Conservation (phyloP, 2,888 invertebrate species). For the Liodrosophila aerea region DNA sequence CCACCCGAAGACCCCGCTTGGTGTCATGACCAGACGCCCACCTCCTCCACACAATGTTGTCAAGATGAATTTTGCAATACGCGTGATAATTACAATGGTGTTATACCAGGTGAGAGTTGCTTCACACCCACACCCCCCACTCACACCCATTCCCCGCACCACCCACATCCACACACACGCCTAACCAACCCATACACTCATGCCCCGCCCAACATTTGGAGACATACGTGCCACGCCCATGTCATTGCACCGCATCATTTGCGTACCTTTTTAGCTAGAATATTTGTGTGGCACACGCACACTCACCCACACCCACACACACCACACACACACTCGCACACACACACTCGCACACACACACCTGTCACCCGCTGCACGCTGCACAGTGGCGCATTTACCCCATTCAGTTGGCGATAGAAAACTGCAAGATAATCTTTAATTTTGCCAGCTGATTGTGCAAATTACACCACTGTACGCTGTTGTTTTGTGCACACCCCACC, state of each 20-base stretch:
- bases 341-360: constrained; percentile 22
- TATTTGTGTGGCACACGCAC: constrained; percentile 36
- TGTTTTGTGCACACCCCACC: not conserved
- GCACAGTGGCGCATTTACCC: no score
- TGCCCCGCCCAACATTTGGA: not conserved
- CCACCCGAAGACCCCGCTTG: constrained; percentile 86
- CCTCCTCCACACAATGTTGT: constrained; percentile 84
- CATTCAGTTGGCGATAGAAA: no score
- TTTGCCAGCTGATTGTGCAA: no score
- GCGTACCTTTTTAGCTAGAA: constrained; percentile 46
- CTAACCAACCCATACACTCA: constrained; percentile 7
- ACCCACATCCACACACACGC: constrained; percentile 9
- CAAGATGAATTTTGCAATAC: constrained; percentile 87
- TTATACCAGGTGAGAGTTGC: constrained; percentile 81
- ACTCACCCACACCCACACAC: constrained; percentile 13
- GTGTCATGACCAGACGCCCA: constrained; percentile 83
- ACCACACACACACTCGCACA: constrained; percentile 17
- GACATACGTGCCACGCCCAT: constrained; percentile 33
- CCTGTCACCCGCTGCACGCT: constrained; percentile 21
- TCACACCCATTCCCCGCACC: not conserved
- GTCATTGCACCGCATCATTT: constrained; percentile 62
- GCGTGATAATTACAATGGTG: constrained; percentile 81
- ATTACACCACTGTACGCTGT: no score
- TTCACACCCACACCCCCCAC: constrained; percentile 22
- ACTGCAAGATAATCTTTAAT: no score